These are phyloP conservation scores for Elgaria multicarinata DNA, from an alignment of 2,113 vertebrate genomes.

Conservation along the genomic window DNA sequence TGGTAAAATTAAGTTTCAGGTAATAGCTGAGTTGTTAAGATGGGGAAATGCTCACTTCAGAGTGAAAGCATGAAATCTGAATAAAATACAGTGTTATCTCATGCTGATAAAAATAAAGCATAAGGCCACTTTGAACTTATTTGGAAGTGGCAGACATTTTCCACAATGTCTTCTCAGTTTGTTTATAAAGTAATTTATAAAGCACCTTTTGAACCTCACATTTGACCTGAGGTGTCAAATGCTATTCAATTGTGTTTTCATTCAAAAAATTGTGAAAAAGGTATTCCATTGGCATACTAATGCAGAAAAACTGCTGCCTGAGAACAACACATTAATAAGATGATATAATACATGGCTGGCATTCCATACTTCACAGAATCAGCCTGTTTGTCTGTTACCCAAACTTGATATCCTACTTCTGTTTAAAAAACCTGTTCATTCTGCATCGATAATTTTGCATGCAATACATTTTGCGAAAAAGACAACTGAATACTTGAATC, in stretches of 20 bases:
- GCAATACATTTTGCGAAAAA: neutral
- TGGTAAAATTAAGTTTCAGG: neutral
- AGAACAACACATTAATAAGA: neutral
- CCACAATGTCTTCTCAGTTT: neutral
- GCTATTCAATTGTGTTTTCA: neutral
- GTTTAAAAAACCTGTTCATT: neutral
- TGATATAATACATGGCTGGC: neutral
- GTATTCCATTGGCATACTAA: neutral
- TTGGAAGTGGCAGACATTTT: neutral
- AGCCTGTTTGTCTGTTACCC: neutral
- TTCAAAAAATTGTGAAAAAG: neutral
- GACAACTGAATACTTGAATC: neutral
- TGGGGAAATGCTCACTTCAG: neutral
- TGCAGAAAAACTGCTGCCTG: neutral
- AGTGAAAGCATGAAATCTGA: constrained; percentile 1
- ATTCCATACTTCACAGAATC: neutral
- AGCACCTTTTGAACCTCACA: neutral
- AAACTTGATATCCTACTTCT: neutral
- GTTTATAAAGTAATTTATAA: neutral
- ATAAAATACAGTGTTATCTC: neutral
- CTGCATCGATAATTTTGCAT: neutral
- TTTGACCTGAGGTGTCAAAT: neutral
- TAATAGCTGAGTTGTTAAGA: neutral
- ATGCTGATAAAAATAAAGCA: neutral
- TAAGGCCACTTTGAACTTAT: neutral